Percentiles rank a stretch among this genome's conserved stretches.
phyloP scores from a whole-genome alignment of 1,140 invertebrate species.

The Gryon sp. region DNA sequence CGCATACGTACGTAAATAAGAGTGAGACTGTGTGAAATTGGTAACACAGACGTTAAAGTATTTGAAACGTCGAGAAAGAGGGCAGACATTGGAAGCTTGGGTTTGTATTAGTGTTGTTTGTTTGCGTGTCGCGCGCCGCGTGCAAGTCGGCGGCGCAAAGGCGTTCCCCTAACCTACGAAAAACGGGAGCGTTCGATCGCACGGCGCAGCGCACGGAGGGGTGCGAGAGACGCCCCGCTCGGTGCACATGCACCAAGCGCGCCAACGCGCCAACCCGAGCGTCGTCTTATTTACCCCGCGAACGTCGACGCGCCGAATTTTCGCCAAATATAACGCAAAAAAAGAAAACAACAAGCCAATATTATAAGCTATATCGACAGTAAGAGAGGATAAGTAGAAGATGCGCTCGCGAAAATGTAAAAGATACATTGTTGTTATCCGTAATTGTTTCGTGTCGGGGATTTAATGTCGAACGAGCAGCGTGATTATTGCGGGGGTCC shows the following conservation, averaged over 20 bases:
- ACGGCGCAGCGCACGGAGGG: constrained; percentile 19
- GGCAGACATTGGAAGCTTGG: background rate
- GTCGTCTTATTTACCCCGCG: background rate
- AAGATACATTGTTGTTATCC: too few species aligned
- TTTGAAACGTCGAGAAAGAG: too few species aligned
- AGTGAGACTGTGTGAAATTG: too few species aligned
- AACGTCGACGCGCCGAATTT: constrained; percentile 33
- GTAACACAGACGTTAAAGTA: too few species aligned
- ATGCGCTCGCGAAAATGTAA: too few species aligned
- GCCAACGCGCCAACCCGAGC: background rate
- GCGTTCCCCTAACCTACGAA: constrained; percentile 59
- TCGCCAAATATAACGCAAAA: too few species aligned
- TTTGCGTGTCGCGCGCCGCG: constrained; percentile 36
- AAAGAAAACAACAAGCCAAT: too few species aligned
- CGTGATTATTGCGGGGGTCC: constrained; percentile 80
- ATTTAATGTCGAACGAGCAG: constrained; percentile 46
- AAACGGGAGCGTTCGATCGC: constrained; percentile 61
- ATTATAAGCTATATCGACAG: too few species aligned
- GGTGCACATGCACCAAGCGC: constrained; percentile 66
- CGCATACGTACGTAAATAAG: too few species aligned
- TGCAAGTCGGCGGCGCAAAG: constrained; percentile 42
- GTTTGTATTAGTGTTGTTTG: constrained; percentile 18
- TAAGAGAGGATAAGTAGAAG: too few species aligned
- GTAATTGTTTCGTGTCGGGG: too few species aligned
- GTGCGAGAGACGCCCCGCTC: constrained; percentile 48